These are phyloP conservation scores for Apodemus sylvaticus DNA, from an alignment of 2,113 vertebrate genomes.

Conservation along the genomic window DNA sequence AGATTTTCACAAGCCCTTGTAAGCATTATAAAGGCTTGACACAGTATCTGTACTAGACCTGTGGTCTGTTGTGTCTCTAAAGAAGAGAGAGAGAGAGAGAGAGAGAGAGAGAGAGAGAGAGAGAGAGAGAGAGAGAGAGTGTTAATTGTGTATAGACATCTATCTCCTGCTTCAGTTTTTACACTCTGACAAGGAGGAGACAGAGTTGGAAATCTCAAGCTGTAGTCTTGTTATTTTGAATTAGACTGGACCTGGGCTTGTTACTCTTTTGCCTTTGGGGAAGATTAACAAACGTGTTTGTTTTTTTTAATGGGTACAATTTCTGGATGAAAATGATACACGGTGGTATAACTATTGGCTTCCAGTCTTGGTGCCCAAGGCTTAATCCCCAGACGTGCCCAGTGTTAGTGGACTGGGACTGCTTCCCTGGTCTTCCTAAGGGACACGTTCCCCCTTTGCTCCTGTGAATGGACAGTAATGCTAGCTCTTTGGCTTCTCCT, in stretches of 20 bases:
- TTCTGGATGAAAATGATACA: neutral
- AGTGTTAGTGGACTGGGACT: neutral
- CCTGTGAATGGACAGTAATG: no score
- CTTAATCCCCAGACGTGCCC: neutral
- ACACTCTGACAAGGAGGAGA: neutral
- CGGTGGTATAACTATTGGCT: neutral
- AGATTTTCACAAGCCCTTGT: neutral
- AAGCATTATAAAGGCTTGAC: neutral
- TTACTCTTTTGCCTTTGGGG: neutral
- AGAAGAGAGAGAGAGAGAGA: neutral
- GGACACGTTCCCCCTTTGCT: neutral
- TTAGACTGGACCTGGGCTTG: slow-evolving; percentile 9
- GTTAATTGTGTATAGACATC: neutral
- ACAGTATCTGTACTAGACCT: no score
- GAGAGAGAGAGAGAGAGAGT: neutral
- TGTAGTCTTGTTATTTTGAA: neutral
- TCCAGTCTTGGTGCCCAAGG: neutral
- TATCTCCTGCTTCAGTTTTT: neutral
- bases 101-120: neutral
- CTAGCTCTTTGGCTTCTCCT: neutral
- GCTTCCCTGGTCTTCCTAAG: neutral
- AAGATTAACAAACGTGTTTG: neutral
- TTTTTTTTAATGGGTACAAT: neutral
- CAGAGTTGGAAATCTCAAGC: neutral
- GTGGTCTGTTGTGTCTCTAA: neutral